phyloP scores from a whole-genome alignment of 2,888 invertebrate genomes.

The Ditylenchus weischeri region DNA sequence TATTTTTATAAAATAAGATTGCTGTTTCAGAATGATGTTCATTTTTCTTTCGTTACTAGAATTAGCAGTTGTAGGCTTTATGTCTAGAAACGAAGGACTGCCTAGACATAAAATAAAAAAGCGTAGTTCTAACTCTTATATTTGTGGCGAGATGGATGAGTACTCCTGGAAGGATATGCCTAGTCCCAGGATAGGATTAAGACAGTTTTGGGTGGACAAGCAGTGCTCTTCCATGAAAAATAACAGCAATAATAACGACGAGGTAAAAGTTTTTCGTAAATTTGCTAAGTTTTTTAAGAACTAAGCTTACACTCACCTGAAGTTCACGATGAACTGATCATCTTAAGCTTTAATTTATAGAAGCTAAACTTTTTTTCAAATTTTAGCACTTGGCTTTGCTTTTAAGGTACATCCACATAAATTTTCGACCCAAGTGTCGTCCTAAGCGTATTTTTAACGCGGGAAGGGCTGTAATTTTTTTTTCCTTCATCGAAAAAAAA shows the following conservation, averaged over 20 bases:
- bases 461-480: too few relatives aligned
- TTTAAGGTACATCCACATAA: too few relatives aligned
- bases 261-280: too few relatives aligned
- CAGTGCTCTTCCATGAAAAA: conserved; percentile 34
- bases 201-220: conserved; percentile 58
- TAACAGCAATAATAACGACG: neutral
- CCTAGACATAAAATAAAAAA: conserved; percentile 34
- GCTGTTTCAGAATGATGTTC: conserved; percentile 50
- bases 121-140: neutral
- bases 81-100: conserved; percentile 57
- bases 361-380: too few relatives aligned
- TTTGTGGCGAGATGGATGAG: conserved; percentile 43
- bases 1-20: neutral
- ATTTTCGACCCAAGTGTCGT: too few relatives aligned
- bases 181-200: conserved; percentile 53
- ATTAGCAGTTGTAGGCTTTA: conserved; percentile 57
- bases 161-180: conserved; percentile 57
- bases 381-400: too few relatives aligned
- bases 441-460: too few relatives aligned
- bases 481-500: too few relatives aligned
- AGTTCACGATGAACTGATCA: too few relatives aligned
- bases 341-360: too few relatives aligned
- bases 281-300: too few relatives aligned
- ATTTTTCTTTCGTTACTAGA: conserved; percentile 57
- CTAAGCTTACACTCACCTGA: too few relatives aligned